phyloP scores from a whole-genome alignment of 2,113 vertebrate genomes.

The Neolamprologus cancellatus region DNA sequence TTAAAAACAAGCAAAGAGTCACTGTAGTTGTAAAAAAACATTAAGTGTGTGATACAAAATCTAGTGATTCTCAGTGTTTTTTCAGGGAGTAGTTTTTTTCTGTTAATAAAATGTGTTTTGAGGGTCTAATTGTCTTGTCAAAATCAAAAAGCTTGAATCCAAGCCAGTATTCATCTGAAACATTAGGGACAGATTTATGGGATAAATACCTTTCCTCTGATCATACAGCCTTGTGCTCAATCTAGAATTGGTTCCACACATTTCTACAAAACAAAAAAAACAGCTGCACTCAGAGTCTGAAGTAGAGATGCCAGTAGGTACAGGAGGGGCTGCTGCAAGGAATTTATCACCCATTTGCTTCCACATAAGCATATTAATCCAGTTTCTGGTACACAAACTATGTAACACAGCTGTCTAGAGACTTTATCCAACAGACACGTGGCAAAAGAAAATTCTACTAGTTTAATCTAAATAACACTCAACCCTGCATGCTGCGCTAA shows the following conservation, averaged over 20 bases:
- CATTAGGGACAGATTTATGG: neutral
- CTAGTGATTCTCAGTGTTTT: neutral
- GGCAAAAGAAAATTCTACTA: neutral
- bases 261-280: neutral
- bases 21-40: neutral
- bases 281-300: neutral
- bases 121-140: neutral
- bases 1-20: neutral
- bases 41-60: neutral
- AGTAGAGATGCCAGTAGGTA: neutral
- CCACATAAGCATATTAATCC: neutral
- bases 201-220: neutral
- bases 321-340: neutral
- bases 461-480: neutral
- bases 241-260: neutral
- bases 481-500: neutral
- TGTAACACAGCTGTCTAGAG: neutral
- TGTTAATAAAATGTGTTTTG: neutral
- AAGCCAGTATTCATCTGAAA: neutral
- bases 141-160: neutral
- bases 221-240: neutral
- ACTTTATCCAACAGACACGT: neutral
- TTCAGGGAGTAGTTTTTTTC: neutral
- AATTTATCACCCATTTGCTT: neutral
- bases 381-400: neutral